phyloP scores from a whole-genome alignment of 2,888 invertebrate species.

The Ennomos fuscantarius region DNA sequence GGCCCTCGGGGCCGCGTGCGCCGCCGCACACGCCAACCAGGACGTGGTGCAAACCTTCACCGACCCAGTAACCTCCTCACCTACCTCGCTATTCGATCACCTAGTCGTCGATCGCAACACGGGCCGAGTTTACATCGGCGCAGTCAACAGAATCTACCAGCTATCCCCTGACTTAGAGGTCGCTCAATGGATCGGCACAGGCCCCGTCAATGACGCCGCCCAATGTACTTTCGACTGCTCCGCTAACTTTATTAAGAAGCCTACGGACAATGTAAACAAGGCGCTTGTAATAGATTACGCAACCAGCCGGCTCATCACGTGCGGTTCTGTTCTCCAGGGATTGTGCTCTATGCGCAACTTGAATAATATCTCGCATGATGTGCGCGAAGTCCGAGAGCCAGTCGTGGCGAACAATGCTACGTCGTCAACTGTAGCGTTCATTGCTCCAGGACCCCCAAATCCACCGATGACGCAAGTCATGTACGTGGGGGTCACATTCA shows the following conservation, averaged over 20 bases:
- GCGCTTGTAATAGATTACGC: conserved; percentile 97
- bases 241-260: conserved; percentile 88
- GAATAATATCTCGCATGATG: conserved; percentile 93
- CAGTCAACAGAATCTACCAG: conserved; percentile 96
- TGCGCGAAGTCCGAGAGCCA: conserved; percentile 93
- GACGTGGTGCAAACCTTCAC: conserved; percentile 89
- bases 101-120: conserved; percentile 96
- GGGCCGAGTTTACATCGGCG: conserved; percentile 94
- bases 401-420: conserved; percentile 98
- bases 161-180: conserved; percentile 94
- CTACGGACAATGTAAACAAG: conserved; percentile 96
- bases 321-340: conserved; percentile 96
- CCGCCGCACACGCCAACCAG: conserved; percentile 82
- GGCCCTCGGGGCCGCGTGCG: conserved; percentile 84
- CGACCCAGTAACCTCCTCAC: conserved; percentile 84
- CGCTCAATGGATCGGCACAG: conserved; percentile 91
- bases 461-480: conserved; percentile 96
- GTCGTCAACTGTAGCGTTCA: conserved; percentile 98
- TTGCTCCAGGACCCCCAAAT: conserved; percentile 97
- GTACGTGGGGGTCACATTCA: conserved; percentile 98
- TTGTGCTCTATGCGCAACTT: conserved; percentile 95
- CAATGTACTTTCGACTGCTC: conserved; percentile 96
- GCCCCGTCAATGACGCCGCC: conserved; percentile 95
- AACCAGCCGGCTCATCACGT: conserved; percentile 94
- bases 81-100: conserved; percentile 92